phyloP scores from a whole-genome alignment of 2,888 invertebrate genomes.

The Cephus runcator region DNA sequence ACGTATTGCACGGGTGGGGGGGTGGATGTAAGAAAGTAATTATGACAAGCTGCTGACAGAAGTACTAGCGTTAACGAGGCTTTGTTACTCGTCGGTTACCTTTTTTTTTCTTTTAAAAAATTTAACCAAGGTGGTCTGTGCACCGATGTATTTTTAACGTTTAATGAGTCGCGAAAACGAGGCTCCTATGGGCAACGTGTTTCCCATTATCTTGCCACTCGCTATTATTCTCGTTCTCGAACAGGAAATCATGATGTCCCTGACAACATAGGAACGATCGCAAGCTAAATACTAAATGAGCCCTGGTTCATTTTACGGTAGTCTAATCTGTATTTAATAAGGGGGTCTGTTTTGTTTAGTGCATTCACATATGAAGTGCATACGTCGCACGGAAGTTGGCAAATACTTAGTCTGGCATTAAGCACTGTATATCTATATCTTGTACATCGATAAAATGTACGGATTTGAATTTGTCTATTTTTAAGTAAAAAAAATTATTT shows the following conservation, averaged over 20 bases:
- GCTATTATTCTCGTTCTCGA: background rate
- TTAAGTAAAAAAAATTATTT: background rate
- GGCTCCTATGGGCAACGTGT: slow-evolving; percentile 21
- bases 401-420: background rate
- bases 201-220: slow-evolving; percentile 2
- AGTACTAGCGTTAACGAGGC: slow-evolving; percentile 22
- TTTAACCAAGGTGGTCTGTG: slow-evolving; percentile 11
- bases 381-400: background rate
- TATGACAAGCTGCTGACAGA: slow-evolving; percentile 15
- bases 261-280: background rate
- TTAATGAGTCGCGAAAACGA: slow-evolving; percentile 28
- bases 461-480: background rate
- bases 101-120: slow-evolving; percentile 8
- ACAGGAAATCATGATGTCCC: slow-evolving; percentile 1
- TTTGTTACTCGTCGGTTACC: slow-evolving; percentile 5
- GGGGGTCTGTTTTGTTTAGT: slow-evolving; percentile 12
- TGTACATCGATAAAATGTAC: background rate
- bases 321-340: slow-evolving; percentile 20
- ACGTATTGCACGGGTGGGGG: background rate
- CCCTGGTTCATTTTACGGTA: background rate
- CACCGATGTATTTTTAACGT: slow-evolving; percentile 10
- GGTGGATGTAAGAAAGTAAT: slow-evolving; percentile 3
- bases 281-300: background rate
- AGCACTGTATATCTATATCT: background rate
- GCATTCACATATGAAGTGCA: background rate